A percentile compares a stretch with the other conserved stretches of the same genome.
phyloP scores from a whole-genome alignment of 2,888 invertebrate genomes.

The Mechanitis messenoides region DNA sequence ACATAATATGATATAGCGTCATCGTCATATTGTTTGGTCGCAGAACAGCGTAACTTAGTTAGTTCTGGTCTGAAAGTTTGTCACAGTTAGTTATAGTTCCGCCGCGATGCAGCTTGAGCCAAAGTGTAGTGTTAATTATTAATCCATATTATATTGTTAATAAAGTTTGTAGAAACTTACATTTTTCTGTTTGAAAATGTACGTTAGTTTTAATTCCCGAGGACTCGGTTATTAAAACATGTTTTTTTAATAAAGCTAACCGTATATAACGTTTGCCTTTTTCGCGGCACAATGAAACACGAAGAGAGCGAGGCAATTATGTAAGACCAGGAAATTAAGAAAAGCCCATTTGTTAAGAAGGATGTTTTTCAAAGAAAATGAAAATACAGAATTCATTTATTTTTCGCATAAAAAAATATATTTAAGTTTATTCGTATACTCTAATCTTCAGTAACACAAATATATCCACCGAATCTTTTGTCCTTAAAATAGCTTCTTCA shows the following conservation, averaged over 20 bases:
- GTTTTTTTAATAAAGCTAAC: background rate
- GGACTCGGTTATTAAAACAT: slow-evolving; percentile 1
- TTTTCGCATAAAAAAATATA: no score
- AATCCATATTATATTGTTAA: slow-evolving; percentile 29
- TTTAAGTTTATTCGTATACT: background rate
- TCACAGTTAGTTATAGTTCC: slow-evolving; percentile 29
- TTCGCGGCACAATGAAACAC: background rate
- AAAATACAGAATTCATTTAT: no score
- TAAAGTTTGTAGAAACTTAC: slow-evolving; percentile 11
- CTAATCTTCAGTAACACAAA: background rate
- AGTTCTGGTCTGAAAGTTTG: slow-evolving; percentile 26
- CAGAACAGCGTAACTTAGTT: slow-evolving; percentile 20
- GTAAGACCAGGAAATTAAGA: no score
- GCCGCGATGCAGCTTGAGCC: slow-evolving; percentile 21
- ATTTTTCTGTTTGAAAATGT: slow-evolving; percentile 5
- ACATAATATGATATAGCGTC: slow-evolving; percentile 29
- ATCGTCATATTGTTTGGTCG: slow-evolving; percentile 28
- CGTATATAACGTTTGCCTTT: background rate
- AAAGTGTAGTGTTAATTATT: slow-evolving; percentile 31
- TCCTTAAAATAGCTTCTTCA: slow-evolving; percentile 25
- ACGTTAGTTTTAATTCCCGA: background rate
- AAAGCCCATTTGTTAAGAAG: no score
- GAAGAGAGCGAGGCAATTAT: no score
- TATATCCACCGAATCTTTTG: slow-evolving; percentile 6
- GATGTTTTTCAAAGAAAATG: no score